These are phyloP conservation scores for Eulacestoma nigropectus DNA, from an alignment of 2,113 vertebrate species.

Conservation along the genomic window DNA sequence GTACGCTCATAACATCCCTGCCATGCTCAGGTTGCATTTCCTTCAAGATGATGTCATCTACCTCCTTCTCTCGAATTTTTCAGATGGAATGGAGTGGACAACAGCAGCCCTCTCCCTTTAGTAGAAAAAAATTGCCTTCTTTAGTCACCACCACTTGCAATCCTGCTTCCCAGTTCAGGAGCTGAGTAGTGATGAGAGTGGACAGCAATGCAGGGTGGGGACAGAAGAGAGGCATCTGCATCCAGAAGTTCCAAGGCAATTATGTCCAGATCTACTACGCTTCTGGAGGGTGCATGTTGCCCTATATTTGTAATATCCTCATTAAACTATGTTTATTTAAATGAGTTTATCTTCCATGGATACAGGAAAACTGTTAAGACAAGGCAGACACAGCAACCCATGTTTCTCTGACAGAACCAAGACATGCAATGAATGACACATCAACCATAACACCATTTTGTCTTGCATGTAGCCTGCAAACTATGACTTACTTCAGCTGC, in stretches of 20 bases:
- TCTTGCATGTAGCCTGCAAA: neutral
- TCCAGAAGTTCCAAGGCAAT: neutral
- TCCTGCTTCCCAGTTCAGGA: fast-evolving
- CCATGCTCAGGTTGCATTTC: neutral
- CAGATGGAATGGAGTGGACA: neutral
- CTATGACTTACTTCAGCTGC: neutral
- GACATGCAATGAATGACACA: neutral
- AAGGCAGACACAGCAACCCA: neutral
- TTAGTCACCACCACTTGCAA: neutral
- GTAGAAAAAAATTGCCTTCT: neutral
- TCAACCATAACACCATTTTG: fast-evolving
- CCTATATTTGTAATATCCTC: neutral
- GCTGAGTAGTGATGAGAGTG: neutral
- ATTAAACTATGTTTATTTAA: neutral
- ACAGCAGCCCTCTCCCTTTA: neutral
- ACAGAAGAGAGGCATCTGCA: neutral
- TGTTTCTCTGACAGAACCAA: neutral
- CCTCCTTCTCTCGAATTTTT: neutral
- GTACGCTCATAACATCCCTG: neutral
- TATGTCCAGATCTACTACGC: neutral
- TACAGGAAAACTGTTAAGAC: neutral
- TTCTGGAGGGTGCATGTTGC: neutral
- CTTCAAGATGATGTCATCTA: neutral
- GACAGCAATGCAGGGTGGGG: neutral
- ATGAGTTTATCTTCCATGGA: neutral